Conservation (phyloP, 2,113 vertebrate species). For the Bubalus kerabau region DNA sequence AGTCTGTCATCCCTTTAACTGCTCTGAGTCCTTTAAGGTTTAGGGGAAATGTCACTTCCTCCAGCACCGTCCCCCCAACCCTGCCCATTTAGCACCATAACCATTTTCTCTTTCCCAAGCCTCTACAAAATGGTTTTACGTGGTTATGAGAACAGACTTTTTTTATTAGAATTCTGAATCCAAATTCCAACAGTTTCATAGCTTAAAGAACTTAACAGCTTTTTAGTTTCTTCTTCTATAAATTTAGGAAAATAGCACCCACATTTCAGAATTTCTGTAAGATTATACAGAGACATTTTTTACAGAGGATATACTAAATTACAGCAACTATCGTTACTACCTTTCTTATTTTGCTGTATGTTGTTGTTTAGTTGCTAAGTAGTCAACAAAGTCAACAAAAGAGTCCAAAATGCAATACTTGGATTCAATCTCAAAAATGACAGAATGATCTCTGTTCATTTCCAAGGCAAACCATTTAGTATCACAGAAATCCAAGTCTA, state of each 20-base stretch:
- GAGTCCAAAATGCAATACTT: neutral
- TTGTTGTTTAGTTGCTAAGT: neutral
- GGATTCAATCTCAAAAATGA: neutral
- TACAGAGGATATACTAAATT: neutral
- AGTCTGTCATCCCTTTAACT: neutral
- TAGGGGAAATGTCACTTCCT: neutral
- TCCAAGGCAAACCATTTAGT: neutral
- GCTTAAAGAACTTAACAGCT: neutral
- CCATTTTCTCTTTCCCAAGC: neutral
- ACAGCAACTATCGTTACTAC: neutral
- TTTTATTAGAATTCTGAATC: neutral
- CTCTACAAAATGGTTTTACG: conserved; percentile 8
- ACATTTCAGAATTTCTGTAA: neutral
- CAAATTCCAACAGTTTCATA: neutral
- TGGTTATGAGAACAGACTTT: neutral
- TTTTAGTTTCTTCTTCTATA: neutral
- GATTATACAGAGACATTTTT: neutral
- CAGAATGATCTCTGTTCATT: neutral
- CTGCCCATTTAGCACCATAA: neutral
- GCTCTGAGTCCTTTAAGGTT: neutral
- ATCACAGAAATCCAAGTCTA: neutral
- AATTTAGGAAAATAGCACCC: neutral
- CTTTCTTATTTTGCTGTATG: neutral
- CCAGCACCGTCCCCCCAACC: neutral
- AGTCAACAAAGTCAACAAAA: neutral